A percentile compares a stretch with the other conserved stretches of the same genome.
Conservation (phyloP, 92 coral and sea anemone genomes). For the Heteractis magnifica region DNA sequence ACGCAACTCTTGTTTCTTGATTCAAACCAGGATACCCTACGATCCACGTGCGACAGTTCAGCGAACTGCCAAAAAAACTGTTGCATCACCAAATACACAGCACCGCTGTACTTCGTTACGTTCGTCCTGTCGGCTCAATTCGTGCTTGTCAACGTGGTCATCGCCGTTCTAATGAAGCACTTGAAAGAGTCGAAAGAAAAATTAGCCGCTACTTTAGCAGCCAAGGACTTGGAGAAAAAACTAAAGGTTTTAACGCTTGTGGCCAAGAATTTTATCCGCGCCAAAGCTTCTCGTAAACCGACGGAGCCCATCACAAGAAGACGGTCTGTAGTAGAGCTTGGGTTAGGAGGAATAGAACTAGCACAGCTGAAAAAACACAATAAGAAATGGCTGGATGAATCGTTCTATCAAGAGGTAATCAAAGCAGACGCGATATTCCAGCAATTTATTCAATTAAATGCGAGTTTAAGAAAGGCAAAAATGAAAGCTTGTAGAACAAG, state of each 20-base stretch:
- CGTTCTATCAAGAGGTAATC: constrained; percentile 54
- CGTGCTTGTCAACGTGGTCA: constrained; percentile 91
- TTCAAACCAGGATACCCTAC: constrained; percentile 74
- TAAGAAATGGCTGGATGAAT: constrained; percentile 29
- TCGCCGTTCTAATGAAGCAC: constrained; percentile 99
- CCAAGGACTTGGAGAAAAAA: constrained; percentile 81
- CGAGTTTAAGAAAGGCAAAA: constrained; percentile 63
- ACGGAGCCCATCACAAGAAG: constrained; percentile 51
- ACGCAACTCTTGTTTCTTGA: background rate
- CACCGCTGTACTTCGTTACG: constrained; percentile 92
- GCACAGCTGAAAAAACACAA: constrained; percentile 66
- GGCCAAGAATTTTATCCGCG: constrained; percentile 79
- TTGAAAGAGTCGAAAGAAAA: constrained; percentile 94
- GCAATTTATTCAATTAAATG: constrained; percentile 70
- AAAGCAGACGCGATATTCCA: constrained; percentile 79
- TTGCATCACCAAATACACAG: constrained; percentile 77
- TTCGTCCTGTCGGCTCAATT: constrained; percentile 97
- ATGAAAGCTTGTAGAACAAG: constrained; percentile 60
- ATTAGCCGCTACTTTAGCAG: constrained; percentile 87
- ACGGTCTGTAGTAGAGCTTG: constrained; percentile 72
- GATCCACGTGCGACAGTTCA: constrained; percentile 63
- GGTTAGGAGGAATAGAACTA: constrained; percentile 78
- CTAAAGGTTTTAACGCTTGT: constrained; percentile 70
- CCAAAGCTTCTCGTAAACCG: constrained; percentile 65
- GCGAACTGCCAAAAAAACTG: constrained; percentile 69